These are phyloP conservation scores for Itoplectis maculator DNA, from an alignment of 2,888 invertebrate genomes.

Conservation along the genomic window DNA sequence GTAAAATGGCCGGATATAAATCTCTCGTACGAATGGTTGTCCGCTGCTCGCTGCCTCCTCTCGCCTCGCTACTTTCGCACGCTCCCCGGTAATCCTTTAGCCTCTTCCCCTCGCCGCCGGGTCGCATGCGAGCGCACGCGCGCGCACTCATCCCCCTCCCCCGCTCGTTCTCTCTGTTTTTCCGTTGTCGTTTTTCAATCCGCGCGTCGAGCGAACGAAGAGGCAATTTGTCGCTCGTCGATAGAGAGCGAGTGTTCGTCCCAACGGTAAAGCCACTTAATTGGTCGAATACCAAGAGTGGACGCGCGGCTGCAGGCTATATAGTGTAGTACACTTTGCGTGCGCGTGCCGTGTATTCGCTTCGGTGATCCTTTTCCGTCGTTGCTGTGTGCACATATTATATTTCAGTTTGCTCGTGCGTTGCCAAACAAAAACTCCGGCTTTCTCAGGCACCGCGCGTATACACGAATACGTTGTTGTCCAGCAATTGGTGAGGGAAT, in stretches of 20 bases:
- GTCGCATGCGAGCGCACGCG: background rate
- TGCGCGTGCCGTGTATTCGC: background rate
- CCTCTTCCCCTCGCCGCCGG: background rate
- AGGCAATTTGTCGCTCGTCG: slow-evolving; percentile 42
- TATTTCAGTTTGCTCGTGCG: background rate
- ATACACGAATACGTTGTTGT: background rate
- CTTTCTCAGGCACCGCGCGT: background rate
- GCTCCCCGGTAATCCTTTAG: slow-evolving; percentile 32
- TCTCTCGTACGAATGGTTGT: slow-evolving; percentile 45
- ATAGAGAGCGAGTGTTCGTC: slow-evolving; percentile 23
- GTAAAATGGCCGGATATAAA: slow-evolving; percentile 57
- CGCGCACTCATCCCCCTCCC: background rate
- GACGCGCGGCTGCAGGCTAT: too few species aligned
- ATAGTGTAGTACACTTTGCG: background rate
- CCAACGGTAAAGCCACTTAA: slow-evolving; percentile 30
- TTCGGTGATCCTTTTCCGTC: background rate
- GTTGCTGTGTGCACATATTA: background rate
- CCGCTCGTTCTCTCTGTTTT: background rate
- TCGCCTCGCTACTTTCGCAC: slow-evolving; percentile 36
- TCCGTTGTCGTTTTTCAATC: slow-evolving; percentile 35
- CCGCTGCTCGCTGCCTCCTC: slow-evolving; percentile 14
- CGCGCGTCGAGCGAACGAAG: slow-evolving; percentile 17
- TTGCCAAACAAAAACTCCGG: background rate
- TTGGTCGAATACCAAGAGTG: slow-evolving; percentile 21
- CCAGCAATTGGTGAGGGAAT: background rate